Conservation (phyloP, 1,140 invertebrate genomes). For the Dendroctonus ponderosae region DNA sequence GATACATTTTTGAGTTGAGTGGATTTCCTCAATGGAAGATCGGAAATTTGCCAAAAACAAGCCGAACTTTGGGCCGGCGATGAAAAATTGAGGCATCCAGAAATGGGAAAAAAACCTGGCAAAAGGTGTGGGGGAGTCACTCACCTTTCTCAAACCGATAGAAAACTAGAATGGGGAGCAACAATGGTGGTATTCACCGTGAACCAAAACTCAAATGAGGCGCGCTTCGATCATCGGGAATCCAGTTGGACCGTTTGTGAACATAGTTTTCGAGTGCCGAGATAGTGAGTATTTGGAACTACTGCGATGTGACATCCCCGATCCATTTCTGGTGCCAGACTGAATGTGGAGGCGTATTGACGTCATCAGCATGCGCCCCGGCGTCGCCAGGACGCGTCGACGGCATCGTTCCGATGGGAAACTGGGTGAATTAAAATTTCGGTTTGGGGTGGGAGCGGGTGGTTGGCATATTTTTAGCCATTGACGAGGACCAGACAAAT, state of each 20-base stretch:
- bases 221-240: constrained; percentile 11
- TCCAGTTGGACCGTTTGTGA: neutral
- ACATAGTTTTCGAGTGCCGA: constrained; percentile 21
- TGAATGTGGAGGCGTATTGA: constrained; percentile 47
- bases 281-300: constrained; percentile 10
- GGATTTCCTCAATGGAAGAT: too few species aligned
- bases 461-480: constrained; percentile 26
- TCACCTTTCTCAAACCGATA: too few species aligned
- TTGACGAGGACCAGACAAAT: constrained; percentile 11
- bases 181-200: too few species aligned
- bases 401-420: constrained; percentile 18
- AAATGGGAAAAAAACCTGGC: too few species aligned
- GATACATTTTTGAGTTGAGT: too few species aligned
- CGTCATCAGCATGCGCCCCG: constrained; percentile 42
- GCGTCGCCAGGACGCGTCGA: constrained; percentile 31
- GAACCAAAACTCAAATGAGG: neutral
- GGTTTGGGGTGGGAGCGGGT: neutral
- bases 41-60: too few species aligned
- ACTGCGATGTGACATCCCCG: constrained; percentile 37
- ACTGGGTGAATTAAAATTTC: constrained; percentile 29
- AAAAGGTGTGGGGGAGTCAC: too few species aligned
- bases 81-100: too few species aligned
- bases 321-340: constrained; percentile 42
- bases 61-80: too few species aligned
- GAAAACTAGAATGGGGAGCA: too few species aligned